Conservation (phyloP, 1,140 invertebrate species). For the Drosophila pruinosa region DNA sequence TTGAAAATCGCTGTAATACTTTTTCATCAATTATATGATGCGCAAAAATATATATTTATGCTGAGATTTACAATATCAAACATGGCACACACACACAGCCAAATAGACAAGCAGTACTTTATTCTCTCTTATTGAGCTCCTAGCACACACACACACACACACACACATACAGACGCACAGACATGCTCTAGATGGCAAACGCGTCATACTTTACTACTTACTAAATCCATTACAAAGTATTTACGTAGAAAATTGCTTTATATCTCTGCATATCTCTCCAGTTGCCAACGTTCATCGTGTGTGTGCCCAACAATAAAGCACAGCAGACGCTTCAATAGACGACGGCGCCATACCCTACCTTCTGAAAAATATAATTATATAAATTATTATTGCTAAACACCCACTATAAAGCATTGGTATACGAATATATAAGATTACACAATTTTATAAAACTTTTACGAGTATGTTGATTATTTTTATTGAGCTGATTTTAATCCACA, state of each 20-base stretch:
- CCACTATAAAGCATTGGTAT: no score
- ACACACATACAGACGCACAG: constrained; percentile 33
- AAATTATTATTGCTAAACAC: no score
- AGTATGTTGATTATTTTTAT: no score
- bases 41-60: constrained; percentile 66
- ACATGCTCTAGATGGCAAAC: constrained; percentile 79
- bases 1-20: constrained; percentile 79
- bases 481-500: no score
- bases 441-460: no score
- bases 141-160: constrained; percentile 12
- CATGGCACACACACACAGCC: constrained; percentile 30
- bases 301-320: constrained; percentile 35
- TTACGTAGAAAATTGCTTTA: constrained; percentile 82
- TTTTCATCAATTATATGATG: constrained; percentile 81
- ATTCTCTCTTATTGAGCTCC: constrained; percentile 34
- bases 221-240: constrained; percentile 82
- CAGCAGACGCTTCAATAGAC: background rate
- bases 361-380: no score
- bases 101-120: constrained; percentile 32
- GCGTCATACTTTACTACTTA: constrained; percentile 81
- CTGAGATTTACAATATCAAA: constrained; percentile 78
- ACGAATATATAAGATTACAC: no score
- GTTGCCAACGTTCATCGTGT: constrained; percentile 51
- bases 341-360: background rate
- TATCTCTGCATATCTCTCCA: constrained; percentile 76